Evolutionary conservation across 2,797 vertebrate genomes (phyloP), one percentile per base, ranked within the genome.

Genomic region (Kryptopterus vitreolus): DNA sequence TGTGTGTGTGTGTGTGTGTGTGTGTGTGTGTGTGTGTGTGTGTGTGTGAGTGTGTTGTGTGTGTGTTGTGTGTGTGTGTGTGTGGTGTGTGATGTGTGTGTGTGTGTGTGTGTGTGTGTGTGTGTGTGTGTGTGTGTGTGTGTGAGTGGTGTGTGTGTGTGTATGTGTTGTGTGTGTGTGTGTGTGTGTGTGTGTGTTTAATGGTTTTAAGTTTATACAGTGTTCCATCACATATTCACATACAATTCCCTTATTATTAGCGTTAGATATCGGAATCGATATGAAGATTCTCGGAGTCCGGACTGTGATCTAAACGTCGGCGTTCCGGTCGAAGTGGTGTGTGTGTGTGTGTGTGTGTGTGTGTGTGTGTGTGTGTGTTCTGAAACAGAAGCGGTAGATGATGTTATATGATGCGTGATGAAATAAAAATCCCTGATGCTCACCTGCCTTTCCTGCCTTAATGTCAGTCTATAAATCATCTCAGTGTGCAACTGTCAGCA

Each of bases 401-500:
- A n/a, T 73, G 52, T 69, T 35, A n/a, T 65, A n/a, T 29, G 52
- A 72, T 57, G 31, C 31, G 33, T 24, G 70, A 73, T 73, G 70
- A 57, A 73, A 73, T 73, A 73, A 73, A 73, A 73, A 73, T 72
- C 22, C 70, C 70, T 8, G 31, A 73, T 13, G 70, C 50, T 72
- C 52, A 35, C 70, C 35, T 38, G 70, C 29, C 69, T 55, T 72
- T 55, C 29, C 69, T 4, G 29, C 0, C 20, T 72, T 72, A 72
- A 72, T 48, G 52, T 72, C 50, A 57, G 70, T 57, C 70, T 72
- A 72, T 72, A 72, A 72, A 72, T 72, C 70, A 72, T n/a, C 35
- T 33, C 70, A 55, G 70, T 72, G 70, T 15, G 15, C 18, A 57
- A 38, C 12, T 72, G 70, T 35, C 70, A 55, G 70, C 20, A 24